A percentile compares a stretch with the other conserved stretches of the same genome.
Evolutionary conservation across 2,888 invertebrate species (phyloP).

Genomic region (Rhaphigaster nebulosa): DNA sequence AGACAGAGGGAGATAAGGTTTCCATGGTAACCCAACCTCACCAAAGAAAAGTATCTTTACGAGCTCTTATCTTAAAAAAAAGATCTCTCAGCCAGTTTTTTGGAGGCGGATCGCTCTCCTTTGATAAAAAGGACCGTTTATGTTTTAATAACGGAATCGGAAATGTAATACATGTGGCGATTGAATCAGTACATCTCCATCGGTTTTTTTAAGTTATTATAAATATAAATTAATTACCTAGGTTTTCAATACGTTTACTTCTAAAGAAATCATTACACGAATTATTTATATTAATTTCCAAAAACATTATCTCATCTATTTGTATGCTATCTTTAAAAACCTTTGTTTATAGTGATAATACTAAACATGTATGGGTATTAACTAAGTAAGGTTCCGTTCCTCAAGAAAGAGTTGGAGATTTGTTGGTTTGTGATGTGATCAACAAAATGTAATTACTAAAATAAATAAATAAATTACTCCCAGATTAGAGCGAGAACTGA

Average conservation of each 20-base stretch:
- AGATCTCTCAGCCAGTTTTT: constrained; percentile 14
- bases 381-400: too few species aligned
- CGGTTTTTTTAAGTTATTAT: background rate
- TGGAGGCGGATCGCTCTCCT: background rate
- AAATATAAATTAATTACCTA: too few species aligned
- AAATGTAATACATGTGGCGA: constrained; percentile 10
- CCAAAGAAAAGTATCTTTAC: constrained; percentile 48
- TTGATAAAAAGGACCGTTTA: constrained; percentile 21
- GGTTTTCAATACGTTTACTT: too few species aligned
- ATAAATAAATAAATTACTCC: background rate
- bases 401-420: too few species aligned
- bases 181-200: background rate
- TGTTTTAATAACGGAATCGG: background rate
- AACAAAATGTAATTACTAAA: background rate
- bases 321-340: too few species aligned
- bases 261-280: too few species aligned
- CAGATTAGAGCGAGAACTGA: background rate
- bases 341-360: too few species aligned
- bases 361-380: too few species aligned
- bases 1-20: constrained; percentile 26
- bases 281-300: too few species aligned
- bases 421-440: too few species aligned
- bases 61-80: constrained; percentile 23
- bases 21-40: constrained; percentile 42
- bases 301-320: too few species aligned